Base-by-base conservation (phyloP, 92 coral and sea anemone genomes). In the Paragorgia papillata region DNA sequence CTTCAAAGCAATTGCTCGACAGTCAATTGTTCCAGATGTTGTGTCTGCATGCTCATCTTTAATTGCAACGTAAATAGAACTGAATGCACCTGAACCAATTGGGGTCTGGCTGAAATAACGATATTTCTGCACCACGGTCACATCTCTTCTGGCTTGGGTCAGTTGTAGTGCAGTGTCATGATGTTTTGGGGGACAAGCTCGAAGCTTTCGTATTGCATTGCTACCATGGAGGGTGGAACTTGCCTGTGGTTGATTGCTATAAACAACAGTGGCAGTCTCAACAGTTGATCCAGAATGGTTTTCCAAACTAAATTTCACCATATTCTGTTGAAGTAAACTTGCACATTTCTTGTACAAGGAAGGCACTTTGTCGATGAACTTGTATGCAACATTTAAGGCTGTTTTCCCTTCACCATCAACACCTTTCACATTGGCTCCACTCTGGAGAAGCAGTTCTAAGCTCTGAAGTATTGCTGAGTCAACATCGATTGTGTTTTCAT, bases 1-100 rank as follows among this genome's bases (percentile, higher is more conserved):
- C 65, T 88, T 88, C 27, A 88, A 63, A 25, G 91, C 91, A n/a
- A 60, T 57, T 41, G 79, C 91, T 13, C 88, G 81, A 56, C 80
- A 80, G 28, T 73, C 78, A 37, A 84, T 76, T 55, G n/a, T 55
- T 24, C 31, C 50, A 6, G 78, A 53, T 27, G 13, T 31, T 10
- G 28, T 20, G 64, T 71, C 30, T 10, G 19, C 49, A 32, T 30
- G 7, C 50, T 71, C 78, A 20, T 88, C 91, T 59, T 84, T 82
- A 22, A 84, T 82, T 1, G 91, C 88, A 8, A 81, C 74, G 41
- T 29, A 88, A 12, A 88, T 79, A 14, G 26, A 39, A 49, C 88
- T 76, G 77, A 88, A 74, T 1, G 86, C 88, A 35, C 91, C 91
- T 26, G 67, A 46, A 5, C 88, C 91, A 7, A 88, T 80, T 17